These are phyloP conservation scores for Micrasema longulum DNA, from an alignment of 1,140 invertebrate genomes.

Conservation along the genomic window DNA sequence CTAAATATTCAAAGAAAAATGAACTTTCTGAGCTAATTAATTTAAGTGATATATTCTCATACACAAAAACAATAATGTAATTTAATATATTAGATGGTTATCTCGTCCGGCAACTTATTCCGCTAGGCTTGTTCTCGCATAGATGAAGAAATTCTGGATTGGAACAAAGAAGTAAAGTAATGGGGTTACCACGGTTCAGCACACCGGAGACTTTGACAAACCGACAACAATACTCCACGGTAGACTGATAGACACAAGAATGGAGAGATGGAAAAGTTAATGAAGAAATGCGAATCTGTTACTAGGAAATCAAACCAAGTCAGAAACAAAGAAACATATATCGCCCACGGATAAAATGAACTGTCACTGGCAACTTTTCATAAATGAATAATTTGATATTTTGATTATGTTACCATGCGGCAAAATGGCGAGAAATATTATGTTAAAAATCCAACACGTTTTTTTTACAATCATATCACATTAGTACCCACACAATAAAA, in stretches of 20 bases:
- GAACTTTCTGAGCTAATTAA: too few species aligned
- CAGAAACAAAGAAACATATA: not conserved
- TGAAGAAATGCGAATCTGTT: constrained; percentile 11
- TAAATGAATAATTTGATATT: not conserved
- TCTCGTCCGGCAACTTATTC: constrained; percentile 5
- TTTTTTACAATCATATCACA: too few species aligned
- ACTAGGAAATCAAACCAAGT: constrained; percentile 24
- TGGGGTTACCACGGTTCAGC: constrained; percentile 41
- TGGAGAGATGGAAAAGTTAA: constrained; percentile 13
- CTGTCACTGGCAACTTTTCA: not conserved
- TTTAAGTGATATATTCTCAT: too few species aligned
- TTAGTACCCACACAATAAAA: too few species aligned
- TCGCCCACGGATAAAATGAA: not conserved
- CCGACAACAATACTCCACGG: constrained; percentile 15
- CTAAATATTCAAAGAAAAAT: too few species aligned
- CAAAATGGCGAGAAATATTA: too few species aligned
- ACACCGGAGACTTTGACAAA: constrained; percentile 25
- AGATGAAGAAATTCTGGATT: constrained; percentile 11
- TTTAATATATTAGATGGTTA: not conserved
- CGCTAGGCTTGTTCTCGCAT: not conserved
- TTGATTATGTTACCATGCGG: too few species aligned
- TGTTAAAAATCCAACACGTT: too few species aligned
- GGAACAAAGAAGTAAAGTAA: constrained; percentile 35
- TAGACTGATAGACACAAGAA: constrained; percentile 7
- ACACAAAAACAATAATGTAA: too few species aligned